Evolutionary conservation across 2,113 vertebrate species (phyloP).

Genomic region (Pangasianodon gigas): DNA sequence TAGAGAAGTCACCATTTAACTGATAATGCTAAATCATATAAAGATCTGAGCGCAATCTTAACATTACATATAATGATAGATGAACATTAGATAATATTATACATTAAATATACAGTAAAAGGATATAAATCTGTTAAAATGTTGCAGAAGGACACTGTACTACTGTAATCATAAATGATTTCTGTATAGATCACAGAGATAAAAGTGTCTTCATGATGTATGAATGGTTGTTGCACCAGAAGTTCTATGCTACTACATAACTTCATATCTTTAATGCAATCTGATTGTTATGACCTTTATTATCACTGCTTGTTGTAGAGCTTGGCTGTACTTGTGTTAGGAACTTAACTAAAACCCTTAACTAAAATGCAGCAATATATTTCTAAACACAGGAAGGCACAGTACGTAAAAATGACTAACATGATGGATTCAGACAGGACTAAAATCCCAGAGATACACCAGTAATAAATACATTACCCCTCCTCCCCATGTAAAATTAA

Average conservation of each 20-base stretch:
- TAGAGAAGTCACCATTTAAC: background rate
- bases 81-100: background rate
- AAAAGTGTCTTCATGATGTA: background rate
- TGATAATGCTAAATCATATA: background rate
- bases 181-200: background rate
- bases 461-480: background rate
- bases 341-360: background rate
- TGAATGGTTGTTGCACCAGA: background rate
- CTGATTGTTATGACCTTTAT: background rate
- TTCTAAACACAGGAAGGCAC: background rate
- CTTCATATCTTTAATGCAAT: background rate
- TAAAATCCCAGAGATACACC: background rate
- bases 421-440: background rate
- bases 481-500: background rate
- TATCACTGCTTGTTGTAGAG: background rate
- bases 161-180: background rate
- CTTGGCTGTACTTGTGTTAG: background rate
- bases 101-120: background rate
- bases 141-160: background rate
- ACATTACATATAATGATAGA: background rate
- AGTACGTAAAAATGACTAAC: background rate
- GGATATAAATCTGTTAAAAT: background rate
- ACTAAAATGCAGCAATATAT: background rate
- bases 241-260: background rate
- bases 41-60: background rate